Conservation (phyloP, 2,797 vertebrate genomes). For the Sphenopsis melanotis region DNA sequence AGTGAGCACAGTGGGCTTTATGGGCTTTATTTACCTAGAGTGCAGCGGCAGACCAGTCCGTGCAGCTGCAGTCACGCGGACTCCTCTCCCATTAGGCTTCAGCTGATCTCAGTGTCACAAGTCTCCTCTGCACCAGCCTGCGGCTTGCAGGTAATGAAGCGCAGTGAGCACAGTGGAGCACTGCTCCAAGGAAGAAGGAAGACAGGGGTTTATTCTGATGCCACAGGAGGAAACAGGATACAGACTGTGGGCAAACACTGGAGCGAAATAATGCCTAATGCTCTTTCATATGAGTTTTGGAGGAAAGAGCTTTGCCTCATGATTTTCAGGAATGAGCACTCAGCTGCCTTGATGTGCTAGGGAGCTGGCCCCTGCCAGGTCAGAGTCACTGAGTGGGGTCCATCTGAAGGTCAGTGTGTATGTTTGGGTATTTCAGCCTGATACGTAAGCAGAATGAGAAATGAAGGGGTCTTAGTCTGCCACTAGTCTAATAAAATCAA, state of each 20-base stretch:
- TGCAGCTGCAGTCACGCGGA: not conserved
- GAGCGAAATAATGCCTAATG: not conserved
- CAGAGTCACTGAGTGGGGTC: not conserved
- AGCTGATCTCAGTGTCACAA: slow-evolving; percentile 36
- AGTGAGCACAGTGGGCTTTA: not conserved
- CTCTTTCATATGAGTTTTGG: not conserved
- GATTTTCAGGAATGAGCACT: not conserved
- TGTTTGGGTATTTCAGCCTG: not conserved
- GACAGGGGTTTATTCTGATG: not conserved
- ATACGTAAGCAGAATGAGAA: not conserved
- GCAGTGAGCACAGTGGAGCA: not conserved
- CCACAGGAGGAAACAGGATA: not conserved
- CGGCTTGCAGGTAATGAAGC: not conserved
- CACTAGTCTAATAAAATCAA: not conserved
- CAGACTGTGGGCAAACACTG: not conserved
- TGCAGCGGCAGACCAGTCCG: not conserved
- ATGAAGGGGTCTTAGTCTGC: not conserved
- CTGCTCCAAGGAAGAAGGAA: not conserved
- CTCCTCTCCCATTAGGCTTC: slow-evolving; percentile 40
- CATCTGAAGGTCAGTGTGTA: not conserved
- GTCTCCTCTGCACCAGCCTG: slow-evolving; percentile 46
- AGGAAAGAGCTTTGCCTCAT: not conserved
- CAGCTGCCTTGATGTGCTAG: not conserved
- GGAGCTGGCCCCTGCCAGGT: not conserved
- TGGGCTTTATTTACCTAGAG: not conserved